phyloP scores from a whole-genome alignment of 2,888 invertebrate genomes.

The Clivina fossor region DNA sequence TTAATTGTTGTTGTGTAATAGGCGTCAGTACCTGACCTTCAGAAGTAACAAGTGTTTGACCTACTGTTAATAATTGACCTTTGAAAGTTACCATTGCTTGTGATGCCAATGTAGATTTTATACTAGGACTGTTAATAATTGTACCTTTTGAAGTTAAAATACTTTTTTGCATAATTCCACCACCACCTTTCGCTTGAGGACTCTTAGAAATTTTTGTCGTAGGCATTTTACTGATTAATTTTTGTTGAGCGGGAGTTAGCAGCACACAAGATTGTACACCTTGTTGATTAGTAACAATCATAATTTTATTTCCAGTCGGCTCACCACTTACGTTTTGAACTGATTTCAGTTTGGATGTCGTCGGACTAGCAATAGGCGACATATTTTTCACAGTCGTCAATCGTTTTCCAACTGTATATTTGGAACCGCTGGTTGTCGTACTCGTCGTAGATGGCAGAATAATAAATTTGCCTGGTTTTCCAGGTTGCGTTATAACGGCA shows the following conservation, averaged over 20 bases:
- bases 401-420: conserved; percentile 49
- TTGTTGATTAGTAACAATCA: conserved; percentile 66
- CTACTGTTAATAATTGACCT: conserved; percentile 57
- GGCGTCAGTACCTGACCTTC: conserved; percentile 51
- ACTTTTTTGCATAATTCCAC: conserved; percentile 39
- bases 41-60: conserved; percentile 48
- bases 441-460: conserved; percentile 41
- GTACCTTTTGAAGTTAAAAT: conserved; percentile 41
- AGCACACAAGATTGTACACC: conserved; percentile 63
- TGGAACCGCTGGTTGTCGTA: conserved; percentile 38
- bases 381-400: conserved; percentile 54
- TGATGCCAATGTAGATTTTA: conserved; percentile 44
- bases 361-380: conserved; percentile 45
- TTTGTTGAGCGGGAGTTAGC: conserved; percentile 63
- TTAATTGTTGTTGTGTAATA: conserved; percentile 51
- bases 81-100: conserved; percentile 60
- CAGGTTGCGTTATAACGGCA: conserved; percentile 43
- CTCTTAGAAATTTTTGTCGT: conserved; percentile 19
- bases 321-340: conserved; percentile 39
- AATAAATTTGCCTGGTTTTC: conserved; percentile 45
- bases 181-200: conserved; percentile 39
- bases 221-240: conserved; percentile 58
- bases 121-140: conserved; percentile 28
- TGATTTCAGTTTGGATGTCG: conserved; percentile 53
- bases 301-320: conserved; percentile 58